Conservation (phyloP, 2,888 invertebrate genomes). For the Adineta ricciae region DNA sequence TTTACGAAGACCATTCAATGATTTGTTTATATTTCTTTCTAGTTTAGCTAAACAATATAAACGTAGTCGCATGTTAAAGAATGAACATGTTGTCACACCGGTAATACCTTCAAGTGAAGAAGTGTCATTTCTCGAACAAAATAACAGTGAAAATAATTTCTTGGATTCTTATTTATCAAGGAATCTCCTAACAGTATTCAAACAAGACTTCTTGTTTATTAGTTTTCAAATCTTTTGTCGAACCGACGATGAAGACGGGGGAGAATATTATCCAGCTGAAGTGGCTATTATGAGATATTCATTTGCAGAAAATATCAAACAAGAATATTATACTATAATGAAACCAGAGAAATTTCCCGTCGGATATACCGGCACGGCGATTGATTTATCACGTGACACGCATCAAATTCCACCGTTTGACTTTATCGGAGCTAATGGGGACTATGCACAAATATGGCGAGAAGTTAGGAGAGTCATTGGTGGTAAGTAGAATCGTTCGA, state of each 20-base stretch:
- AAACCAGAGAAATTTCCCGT: background rate
- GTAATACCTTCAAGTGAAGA: conserved; percentile 10
- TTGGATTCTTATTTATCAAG: background rate
- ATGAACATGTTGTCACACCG: background rate
- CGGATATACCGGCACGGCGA: background rate
- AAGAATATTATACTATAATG: background rate
- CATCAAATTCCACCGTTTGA: conserved; percentile 12
- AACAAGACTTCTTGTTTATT: background rate
- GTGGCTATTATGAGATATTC: background rate
- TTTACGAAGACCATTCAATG: background rate
- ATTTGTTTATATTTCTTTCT: background rate
- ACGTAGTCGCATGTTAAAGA: background rate
- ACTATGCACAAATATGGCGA: background rate
- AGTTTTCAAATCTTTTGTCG: conserved; percentile 16
- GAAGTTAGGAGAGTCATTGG: background rate
- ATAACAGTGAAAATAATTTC: background rate
- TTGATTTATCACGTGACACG: background rate
- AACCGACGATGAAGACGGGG: conserved; percentile 11
- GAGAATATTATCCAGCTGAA: conserved; percentile 10
- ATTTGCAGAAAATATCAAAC: background rate
- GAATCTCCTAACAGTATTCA: background rate
- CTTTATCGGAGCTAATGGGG: background rate
- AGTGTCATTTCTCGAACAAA: background rate
- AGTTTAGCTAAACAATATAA: conserved; percentile 14
- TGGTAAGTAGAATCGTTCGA: background rate